Evolutionary conservation across 2,888 invertebrate species (phyloP).

Genomic region (Machimus rusticus): DNA sequence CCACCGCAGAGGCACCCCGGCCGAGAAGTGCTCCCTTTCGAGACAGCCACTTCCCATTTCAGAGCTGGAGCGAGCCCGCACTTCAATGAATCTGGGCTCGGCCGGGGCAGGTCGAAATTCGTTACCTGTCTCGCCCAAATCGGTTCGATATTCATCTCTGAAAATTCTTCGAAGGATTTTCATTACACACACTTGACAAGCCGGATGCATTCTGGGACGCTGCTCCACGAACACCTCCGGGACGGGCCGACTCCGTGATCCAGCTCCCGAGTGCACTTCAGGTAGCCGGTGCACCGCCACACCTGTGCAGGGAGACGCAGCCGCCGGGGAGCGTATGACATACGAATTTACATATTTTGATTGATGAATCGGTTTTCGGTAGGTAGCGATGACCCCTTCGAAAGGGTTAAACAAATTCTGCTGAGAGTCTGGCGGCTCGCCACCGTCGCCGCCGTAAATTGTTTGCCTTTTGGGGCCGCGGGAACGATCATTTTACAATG

Average conservation of each 20-base stretch:
- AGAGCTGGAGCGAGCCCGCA: background rate
- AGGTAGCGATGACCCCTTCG: conserved; percentile 45
- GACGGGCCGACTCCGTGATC: conserved; percentile 4
- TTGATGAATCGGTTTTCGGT: conserved; percentile 45
- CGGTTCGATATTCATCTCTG: conserved; percentile 38
- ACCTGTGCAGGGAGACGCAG: conserved; percentile 42
- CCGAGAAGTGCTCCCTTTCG: conserved; percentile 3
- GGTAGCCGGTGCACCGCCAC: conserved; percentile 45
- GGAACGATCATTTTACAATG: background rate
- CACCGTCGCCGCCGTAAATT: background rate
- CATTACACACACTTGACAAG: conserved; percentile 43
- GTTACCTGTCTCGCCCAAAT: background rate
- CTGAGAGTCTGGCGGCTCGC: background rate
- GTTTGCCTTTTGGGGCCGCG: background rate
- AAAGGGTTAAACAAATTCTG: conserved; percentile 24
- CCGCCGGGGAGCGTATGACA: conserved; percentile 45
- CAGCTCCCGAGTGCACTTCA: conserved; percentile 42
- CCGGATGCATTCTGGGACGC: background rate
- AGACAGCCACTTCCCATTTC: conserved; percentile 32
- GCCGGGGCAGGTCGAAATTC: background rate
- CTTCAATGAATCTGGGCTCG: background rate
- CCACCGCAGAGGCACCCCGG: conserved; percentile 21
- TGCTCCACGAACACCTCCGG: background rate
- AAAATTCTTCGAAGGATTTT: conserved; percentile 42
- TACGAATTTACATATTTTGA: conserved; percentile 45